Base-by-base conservation (phyloP, 30 jellyfish, hydroid and myxozoan genomes). In the Hydractinia symbiolongicarpus region DNA sequence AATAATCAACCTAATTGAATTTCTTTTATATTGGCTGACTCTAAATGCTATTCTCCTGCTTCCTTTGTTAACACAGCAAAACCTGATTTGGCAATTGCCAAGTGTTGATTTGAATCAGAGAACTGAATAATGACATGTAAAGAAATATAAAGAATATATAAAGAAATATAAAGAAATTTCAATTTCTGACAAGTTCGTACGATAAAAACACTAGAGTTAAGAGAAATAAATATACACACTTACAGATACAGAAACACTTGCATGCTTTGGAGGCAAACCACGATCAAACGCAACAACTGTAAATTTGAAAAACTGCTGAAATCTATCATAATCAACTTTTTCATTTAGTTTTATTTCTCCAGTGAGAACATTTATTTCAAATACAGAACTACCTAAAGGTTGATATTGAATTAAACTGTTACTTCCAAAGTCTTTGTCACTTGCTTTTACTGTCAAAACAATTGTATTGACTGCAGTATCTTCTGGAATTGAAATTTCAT, bases 261-360 rank as follows among this genome's bases (percentile, higher is more conserved):
- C 57, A 66, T 79, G 81, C 50, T 67, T 54, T 7, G 69, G 79
- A 30, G 87, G 87, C 10, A 53, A 61, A 10, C 87, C 87, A 49
- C 53, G 11, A 66, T 79, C 87, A 79, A 79, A 79, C n/a, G 87
- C 87, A 66, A 53, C 87, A 44, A 79, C 87, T 61, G 75, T 62
- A 58, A 79, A 79, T 8, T 17, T 55, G 67, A 21, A 79, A 17
- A 51, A 15, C n/a, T 15, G 64, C 82, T 21, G 72, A 53, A 50
- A 79, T 16, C 81, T 19, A 16, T 79, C 87, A 61, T 14, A 79
- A 68, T 79, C 87, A n/a, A 79, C 9, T 61, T 11, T 20, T 79
- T 79, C 71, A 50, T 15, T 16, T 20, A 79, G 61, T 50, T 51
- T 79, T 16, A 79, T 79, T 68, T 79, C 87, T 16, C 87, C 87